Conservation (phyloP, 1,140 invertebrate genomes). For the Pinna nobilis region DNA sequence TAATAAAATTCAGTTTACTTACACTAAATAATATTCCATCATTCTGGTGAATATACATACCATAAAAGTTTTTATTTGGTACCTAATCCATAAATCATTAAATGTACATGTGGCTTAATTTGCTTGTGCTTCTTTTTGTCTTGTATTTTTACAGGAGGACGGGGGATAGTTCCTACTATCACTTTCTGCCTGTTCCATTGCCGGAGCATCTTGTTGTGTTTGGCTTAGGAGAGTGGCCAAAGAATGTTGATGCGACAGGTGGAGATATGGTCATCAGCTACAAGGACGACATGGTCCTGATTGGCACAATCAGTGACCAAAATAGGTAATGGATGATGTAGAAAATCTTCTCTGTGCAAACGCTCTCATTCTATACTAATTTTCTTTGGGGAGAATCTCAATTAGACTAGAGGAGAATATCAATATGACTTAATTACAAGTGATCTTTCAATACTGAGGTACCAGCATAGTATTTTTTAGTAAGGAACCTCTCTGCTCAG, state of each 20-base stretch:
- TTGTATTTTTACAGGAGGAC: conserved; percentile 17
- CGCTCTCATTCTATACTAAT: not conserved
- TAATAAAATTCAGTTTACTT: too few relatives aligned
- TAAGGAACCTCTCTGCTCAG: too few relatives aligned
- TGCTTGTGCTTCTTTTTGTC: not conserved
- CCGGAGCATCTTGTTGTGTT: conserved; percentile 38
- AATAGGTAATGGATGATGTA: conserved; percentile 35
- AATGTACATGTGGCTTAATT: too few relatives aligned
- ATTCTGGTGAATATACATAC: too few relatives aligned
- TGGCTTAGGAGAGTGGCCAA: conserved; percentile 39
- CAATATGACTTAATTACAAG: too few relatives aligned
- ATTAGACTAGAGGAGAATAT: not conserved
- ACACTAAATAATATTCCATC: too few relatives aligned
- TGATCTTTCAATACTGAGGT: too few relatives aligned
- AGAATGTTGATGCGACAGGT: conserved; percentile 7
- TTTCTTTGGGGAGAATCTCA: not conserved
- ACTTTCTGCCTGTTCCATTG: conserved; percentile 27
- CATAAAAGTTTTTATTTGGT: too few relatives aligned
- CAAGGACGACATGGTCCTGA: conserved; percentile 22
- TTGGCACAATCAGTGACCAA: conserved; percentile 35
- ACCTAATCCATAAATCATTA: too few relatives aligned
- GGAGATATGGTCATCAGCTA: conserved; percentile 29
- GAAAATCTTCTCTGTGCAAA: too few relatives aligned
- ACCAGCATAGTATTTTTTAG: too few relatives aligned
- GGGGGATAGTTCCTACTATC: conserved; percentile 20